Conservation (phyloP, 1,140 invertebrate species). For the Leguminivora glycinivorella region DNA sequence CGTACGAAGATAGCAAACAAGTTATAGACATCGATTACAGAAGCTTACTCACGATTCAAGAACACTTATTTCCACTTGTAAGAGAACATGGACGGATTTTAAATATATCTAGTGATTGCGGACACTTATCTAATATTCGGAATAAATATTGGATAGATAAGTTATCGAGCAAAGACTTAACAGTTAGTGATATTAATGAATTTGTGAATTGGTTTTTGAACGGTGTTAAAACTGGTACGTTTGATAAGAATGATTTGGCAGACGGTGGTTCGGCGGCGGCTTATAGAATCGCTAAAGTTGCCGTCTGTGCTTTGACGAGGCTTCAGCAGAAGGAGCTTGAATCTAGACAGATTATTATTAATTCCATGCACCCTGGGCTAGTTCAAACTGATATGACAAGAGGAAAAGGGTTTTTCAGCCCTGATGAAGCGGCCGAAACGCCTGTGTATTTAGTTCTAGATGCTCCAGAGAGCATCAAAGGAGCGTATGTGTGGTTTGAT, state of each 20-base stretch:
- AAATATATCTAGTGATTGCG: constrained; percentile 85
- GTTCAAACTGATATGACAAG: constrained; percentile 87
- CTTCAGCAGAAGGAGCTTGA: constrained; percentile 82
- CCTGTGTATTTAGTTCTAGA: constrained; percentile 64
- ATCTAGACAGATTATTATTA: constrained; percentile 81
- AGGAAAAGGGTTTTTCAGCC: constrained; percentile 81
- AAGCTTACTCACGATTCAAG: constrained; percentile 81
- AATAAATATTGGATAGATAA: constrained; percentile 78
- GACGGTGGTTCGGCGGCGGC: constrained; percentile 80
- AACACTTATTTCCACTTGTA: constrained; percentile 84
- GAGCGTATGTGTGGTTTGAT: constrained; percentile 72
- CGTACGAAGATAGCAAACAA: constrained; percentile 82
- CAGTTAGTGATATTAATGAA: constrained; percentile 78
- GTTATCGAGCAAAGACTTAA: constrained; percentile 78
- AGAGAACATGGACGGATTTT: constrained; percentile 84
- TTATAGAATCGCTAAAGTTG: constrained; percentile 86
- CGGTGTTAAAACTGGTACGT: constrained; percentile 50
- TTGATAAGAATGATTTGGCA: constrained; percentile 65
- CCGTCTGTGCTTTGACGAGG: constrained; percentile 81
- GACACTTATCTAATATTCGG: constrained; percentile 80
- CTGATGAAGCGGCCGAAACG: constrained; percentile 81
- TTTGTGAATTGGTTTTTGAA: constrained; percentile 84
- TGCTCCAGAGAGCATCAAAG: constrained; percentile 58
- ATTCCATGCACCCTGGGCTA: constrained; percentile 83
- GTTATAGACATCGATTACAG: constrained; percentile 85